phyloP scores from a whole-genome alignment of 2,797 vertebrate species.

The Iguana delicatissima region DNA sequence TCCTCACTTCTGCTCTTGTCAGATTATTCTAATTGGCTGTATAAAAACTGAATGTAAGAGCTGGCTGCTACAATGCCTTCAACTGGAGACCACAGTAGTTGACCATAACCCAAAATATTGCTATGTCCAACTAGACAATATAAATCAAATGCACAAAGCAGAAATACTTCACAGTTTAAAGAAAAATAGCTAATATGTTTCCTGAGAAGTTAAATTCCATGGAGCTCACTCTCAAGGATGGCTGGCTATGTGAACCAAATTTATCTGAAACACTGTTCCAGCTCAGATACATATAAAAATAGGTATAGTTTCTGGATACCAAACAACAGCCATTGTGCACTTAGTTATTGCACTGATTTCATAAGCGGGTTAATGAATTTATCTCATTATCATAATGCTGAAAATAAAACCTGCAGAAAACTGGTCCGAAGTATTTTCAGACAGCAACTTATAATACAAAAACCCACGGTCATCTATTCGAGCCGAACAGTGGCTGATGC shows the following conservation, averaged over 20 bases:
- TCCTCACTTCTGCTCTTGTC: conserved; percentile 62
- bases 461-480: background rate
- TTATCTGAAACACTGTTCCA: background rate
- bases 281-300: background rate
- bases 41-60: conserved; percentile 41
- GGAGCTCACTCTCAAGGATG: background rate
- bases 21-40: conserved; percentile 56
- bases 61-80: conserved; percentile 4
- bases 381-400: background rate
- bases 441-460: background rate
- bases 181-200: background rate
- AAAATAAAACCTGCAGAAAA: background rate
- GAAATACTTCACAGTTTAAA: background rate
- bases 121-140: conserved; percentile 29
- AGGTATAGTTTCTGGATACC: background rate
- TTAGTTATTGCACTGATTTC: background rate
- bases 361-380: background rate
- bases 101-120: conserved; percentile 9
- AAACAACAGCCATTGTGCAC: background rate
- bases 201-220: background rate
- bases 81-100: conserved; percentile 15
- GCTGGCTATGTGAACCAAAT: background rate
- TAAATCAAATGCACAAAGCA: conserved; percentile 3
- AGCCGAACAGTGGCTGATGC: background rate
- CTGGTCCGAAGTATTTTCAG: background rate